phyloP scores from a whole-genome alignment of 2,888 invertebrate genomes.

The Erynnis tages region DNA sequence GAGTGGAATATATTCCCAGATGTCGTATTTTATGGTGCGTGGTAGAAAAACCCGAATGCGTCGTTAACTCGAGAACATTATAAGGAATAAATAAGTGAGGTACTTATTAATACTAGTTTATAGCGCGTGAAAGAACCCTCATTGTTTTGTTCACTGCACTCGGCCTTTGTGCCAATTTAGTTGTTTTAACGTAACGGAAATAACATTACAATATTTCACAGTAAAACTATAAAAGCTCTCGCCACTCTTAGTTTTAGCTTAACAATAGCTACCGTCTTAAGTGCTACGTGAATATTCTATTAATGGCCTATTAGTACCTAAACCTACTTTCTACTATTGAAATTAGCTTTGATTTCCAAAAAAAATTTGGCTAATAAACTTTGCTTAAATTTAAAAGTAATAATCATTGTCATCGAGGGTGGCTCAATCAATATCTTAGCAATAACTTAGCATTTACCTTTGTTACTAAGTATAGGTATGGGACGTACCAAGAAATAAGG shows the following conservation, averaged over 20 bases:
- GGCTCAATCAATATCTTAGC: too few relatives aligned
- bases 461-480: too few relatives aligned
- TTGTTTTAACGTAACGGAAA: constrained; percentile 27
- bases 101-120: constrained; percentile 73
- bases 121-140: constrained; percentile 75
- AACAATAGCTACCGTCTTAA: constrained; percentile 24
- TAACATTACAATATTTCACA: constrained; percentile 41
- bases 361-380: too few relatives aligned
- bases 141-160: constrained; percentile 55
- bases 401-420: too few relatives aligned
- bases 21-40: constrained; percentile 73
- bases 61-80: constrained; percentile 79
- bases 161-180: constrained; percentile 55
- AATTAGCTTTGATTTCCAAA: too few relatives aligned
- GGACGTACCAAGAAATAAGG: too few relatives aligned
- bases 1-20: constrained; percentile 59
- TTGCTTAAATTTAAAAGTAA: too few relatives aligned
- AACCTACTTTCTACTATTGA: not conserved
- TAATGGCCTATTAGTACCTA: too few relatives aligned
- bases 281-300: not conserved
- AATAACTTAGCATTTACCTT: too few relatives aligned
- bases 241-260: constrained; percentile 21
- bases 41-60: constrained; percentile 70
- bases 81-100: constrained; percentile 75
- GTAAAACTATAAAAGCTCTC: constrained; percentile 38